phyloP scores from a whole-genome alignment of 2,113 vertebrate species.

The Zingel zingel region DNA sequence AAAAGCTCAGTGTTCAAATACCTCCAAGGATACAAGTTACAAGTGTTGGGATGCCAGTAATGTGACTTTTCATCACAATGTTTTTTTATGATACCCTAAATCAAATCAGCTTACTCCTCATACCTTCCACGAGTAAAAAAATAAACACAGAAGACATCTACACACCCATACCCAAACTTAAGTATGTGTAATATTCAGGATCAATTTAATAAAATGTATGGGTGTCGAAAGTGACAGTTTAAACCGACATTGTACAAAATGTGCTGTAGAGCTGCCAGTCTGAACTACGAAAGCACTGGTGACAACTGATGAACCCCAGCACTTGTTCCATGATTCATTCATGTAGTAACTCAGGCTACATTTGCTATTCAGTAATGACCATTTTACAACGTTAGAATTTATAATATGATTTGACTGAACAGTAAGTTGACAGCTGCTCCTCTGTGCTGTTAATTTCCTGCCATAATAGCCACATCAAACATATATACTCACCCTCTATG shows the following conservation, averaged over 20 bases:
- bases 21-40: background rate
- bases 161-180: conserved; percentile 7
- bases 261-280: conserved; percentile 7
- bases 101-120: conserved; percentile 21
- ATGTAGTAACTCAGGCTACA: background rate
- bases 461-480: conserved; percentile 61
- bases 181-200: background rate
- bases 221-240: background rate
- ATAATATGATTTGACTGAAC: conserved; percentile 12
- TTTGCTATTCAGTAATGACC: conserved; percentile 38
- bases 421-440: conserved; percentile 54
- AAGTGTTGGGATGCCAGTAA: conserved; percentile 8
- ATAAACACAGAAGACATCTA: background rate
- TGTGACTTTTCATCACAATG: conserved; percentile 23
- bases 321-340: conserved; percentile 50
- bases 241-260: conserved; percentile 17
- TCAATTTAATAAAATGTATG: background rate
- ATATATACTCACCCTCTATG: conserved; percentile 68
- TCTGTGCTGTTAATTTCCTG: conserved; percentile 51
- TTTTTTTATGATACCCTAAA: conserved; percentile 48
- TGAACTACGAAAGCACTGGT: conserved; percentile 25
- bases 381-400: conserved; percentile 19
- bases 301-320: conserved; percentile 62
- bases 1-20: background rate
- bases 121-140: conserved; percentile 23